phyloP scores from a whole-genome alignment of 2,797 vertebrate species.

The Saguinus oedipus region DNA sequence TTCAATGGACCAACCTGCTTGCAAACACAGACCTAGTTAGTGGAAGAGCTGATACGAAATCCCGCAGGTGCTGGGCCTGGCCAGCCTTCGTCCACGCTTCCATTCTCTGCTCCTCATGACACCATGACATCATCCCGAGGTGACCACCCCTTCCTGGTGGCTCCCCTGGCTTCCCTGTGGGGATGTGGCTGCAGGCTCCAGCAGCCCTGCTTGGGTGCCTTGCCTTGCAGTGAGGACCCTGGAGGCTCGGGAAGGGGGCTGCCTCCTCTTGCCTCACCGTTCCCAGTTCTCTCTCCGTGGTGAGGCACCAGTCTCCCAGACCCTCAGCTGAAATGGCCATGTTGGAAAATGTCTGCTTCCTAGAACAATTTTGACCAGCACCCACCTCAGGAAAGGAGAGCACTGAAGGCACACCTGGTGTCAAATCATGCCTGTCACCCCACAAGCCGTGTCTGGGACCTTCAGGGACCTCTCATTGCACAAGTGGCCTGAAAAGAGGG shows the following conservation, averaged over 20 bases:
- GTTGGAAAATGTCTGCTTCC: not conserved
- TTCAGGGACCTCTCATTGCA: fast-evolving
- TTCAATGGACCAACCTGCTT: not conserved
- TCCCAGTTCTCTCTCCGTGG: too few relatives aligned
- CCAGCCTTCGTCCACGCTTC: not conserved
- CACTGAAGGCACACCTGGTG: fast-evolving
- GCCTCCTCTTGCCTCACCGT: fast-evolving
- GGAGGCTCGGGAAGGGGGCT: not conserved
- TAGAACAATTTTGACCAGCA: not conserved
- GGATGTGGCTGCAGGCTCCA: not conserved
- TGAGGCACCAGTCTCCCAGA: not conserved
- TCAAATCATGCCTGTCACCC: too few relatives aligned
- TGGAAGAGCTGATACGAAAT: fast-evolving
- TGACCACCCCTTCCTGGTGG: not conserved
- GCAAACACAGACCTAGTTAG: not conserved
- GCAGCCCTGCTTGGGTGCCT: not conserved
- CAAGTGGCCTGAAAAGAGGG: not conserved
- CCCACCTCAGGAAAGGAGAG: not conserved
- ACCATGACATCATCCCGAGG: not conserved
- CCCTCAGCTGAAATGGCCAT: fast-evolving
- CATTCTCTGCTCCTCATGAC: not conserved
- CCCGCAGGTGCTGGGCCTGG: fast-evolving
- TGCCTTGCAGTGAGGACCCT: not conserved
- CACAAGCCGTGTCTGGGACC: fast-evolving
- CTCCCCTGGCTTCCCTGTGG: fast-evolving